Evolutionary conservation across 1,140 invertebrate genomes (phyloP), one percentile per base, ranked within the genome.

Genomic region (Magallana angulata): DNA sequence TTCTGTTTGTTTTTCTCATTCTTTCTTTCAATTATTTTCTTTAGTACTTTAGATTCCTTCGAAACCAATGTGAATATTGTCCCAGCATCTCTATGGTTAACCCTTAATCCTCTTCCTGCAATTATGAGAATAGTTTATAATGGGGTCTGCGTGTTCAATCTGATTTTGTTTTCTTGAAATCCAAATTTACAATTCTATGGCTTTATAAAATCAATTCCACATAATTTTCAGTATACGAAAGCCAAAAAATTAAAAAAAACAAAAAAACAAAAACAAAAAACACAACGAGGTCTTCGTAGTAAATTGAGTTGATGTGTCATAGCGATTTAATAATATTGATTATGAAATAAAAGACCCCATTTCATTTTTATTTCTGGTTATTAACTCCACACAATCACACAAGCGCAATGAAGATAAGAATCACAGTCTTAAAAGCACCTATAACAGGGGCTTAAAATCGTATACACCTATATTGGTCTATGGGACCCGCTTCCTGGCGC

Each of bases 341-440:
- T 76, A 12, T 18, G 24, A 24, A 36, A 76, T 48, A 76, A 76
- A 76, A 76, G 68, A 76, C 68, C 24, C 11, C 36, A 76, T 76
- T 76, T 76, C 36, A 76, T 76, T 76, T 76, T 76, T 30, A 76
- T 76, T 36, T 36, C 18, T 24, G 24, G 68, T 76, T 76, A 76
- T 76, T 76, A 76, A 71, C 64, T 71, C 64, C 18, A 24, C 18
- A 36, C 18, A 71, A 71, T 30, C 68, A 76, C 24, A 30, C 9
- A 30, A 30, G 8, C 6, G 68, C 11, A 24, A 76, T 48, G 30
- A 11, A 76, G 68, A 76, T 76, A 76, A 11, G 24, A 76, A 30
- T 30, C 36, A 30, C 3, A 11, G 5, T 30, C 9, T 76, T 30
- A 30, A 76, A 48, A 48, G 5, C 68, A 76, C 68, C 68, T 30